These are phyloP conservation scores for Asarcornis scutulata DNA, from an alignment of 2,113 vertebrate genomes.

Conservation along the genomic window DNA sequence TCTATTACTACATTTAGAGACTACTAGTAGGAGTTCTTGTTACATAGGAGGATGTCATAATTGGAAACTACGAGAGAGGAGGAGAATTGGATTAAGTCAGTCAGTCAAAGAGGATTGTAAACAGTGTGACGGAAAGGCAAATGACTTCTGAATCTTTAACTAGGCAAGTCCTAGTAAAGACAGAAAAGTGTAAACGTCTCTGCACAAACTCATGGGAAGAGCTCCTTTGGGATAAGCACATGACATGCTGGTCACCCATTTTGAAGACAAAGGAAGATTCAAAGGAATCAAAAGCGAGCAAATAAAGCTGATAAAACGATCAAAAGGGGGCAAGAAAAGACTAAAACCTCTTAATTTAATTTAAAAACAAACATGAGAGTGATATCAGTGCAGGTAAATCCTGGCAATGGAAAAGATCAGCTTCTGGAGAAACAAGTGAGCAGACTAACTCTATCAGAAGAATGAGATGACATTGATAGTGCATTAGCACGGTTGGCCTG, in stretches of 20 bases:
- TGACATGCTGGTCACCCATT: not conserved
- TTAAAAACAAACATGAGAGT: not conserved
- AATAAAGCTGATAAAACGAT: not conserved
- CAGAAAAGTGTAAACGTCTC: not conserved
- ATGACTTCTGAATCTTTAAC: not conserved
- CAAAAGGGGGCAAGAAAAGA: not conserved
- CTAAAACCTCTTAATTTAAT: not conserved
- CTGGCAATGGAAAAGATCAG: not conserved
- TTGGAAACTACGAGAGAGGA: not conserved
- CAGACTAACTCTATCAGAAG: not conserved
- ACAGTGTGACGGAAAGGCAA: not conserved
- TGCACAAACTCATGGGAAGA: not conserved
- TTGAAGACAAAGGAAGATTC: not conserved
- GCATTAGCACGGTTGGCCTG: not conserved
- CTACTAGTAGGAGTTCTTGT: not conserved
- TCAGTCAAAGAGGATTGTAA: not conserved
- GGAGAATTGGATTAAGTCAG: not conserved
- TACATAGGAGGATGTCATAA: not conserved
- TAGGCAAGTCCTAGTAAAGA: not conserved
- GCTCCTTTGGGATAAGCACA: not conserved
- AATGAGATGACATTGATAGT: not conserved
- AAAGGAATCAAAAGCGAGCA: not conserved
- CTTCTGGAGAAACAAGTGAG: not conserved
- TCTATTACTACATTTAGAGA: not conserved
- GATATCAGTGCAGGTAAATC: not conserved